Base-by-base conservation (phyloP, 1,140 invertebrate species). In the Hestina assimilis region DNA sequence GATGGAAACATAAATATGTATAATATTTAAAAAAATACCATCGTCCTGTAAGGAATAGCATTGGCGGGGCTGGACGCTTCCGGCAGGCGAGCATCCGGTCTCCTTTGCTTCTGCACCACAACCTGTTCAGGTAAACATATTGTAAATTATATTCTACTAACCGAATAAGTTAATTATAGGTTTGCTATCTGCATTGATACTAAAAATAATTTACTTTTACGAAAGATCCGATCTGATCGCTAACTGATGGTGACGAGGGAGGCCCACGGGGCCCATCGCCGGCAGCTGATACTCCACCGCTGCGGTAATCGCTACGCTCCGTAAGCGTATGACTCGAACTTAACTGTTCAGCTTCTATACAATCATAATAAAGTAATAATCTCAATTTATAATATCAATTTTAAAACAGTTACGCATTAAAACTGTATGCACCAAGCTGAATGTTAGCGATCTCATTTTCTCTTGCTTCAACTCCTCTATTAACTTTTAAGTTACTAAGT, bases 381-480 rank as follows among this genome's bases (percentile, higher is more conserved):
- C 14, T 35, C 7, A 33, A 1, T 14, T 4, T 2, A 26, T 8
- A 8, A 9, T 9, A 17, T 17, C 15, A 3, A 11, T 3, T 19
- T 38, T 7, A 5, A 33, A 0, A 1, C 6, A 40, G 0, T n/a
- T 9, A 40, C 8, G 6, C 9, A 4, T 5, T 11, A 23, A 23
- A 51, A 29, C 15, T 19, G 8, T 41, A 43, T 12, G n/a, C 23
- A 43, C 59, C 58, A 6, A 66, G 33, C 4, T 47, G 42, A 11
- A 26, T 38, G 19, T 62, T 56, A 7, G 47, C 51, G 7, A 60
- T 50, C 38, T 67, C 60, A 4, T 41, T 46, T 41, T 67, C 65
- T 31, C 53, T 67, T 2, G 60, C 60, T 33, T 63, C 60, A 0
- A 63, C 60, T 12, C 65, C 65, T 40, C 50, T 45, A 21, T 67